Percentiles rank a stretch among this genome's conserved stretches.
phyloP scores from a whole-genome alignment of 2,797 vertebrate species.

The Parauchenoglanis ngamensis region DNA sequence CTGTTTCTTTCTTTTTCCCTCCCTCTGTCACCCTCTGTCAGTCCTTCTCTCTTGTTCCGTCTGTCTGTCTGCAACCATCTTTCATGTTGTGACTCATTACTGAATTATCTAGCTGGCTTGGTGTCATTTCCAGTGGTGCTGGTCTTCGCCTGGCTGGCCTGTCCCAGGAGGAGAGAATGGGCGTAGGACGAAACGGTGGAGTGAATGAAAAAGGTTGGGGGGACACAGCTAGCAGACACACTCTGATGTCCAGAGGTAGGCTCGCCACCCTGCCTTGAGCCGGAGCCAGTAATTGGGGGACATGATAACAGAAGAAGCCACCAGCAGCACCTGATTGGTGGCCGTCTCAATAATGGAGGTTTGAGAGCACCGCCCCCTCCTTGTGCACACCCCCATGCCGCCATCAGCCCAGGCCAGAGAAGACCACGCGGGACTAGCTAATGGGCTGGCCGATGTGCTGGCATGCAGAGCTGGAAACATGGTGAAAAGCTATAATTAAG shows the following conservation, averaged over 20 bases:
- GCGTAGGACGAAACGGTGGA: slow-evolving; percentile 59
- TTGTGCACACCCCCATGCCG: slow-evolving; percentile 50
- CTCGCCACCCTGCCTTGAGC: slow-evolving; percentile 49
- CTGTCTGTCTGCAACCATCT: slow-evolving; percentile 56
- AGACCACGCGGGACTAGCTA: slow-evolving; percentile 62
- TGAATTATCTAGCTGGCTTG: slow-evolving; percentile 67
- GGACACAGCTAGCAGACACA: slow-evolving; percentile 18
- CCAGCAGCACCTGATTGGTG: slow-evolving; percentile 44
- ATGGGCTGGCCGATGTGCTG: slow-evolving; percentile 70
- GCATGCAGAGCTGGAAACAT: slow-evolving; percentile 67
- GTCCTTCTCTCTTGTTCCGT: slow-evolving; percentile 60
- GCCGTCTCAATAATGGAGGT: slow-evolving; percentile 50
- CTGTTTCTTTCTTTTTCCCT: slow-evolving; percentile 46
- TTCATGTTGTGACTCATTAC: slow-evolving; percentile 79
- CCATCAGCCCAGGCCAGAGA: slow-evolving; percentile 51
- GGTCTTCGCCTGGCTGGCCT: slow-evolving; percentile 73
- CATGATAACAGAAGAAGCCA: slow-evolving; percentile 45
- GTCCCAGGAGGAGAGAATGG: slow-evolving; percentile 69
- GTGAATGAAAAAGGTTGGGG: slow-evolving; percentile 56
- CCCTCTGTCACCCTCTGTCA: slow-evolving; percentile 37
- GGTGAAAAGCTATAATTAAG: slow-evolving; percentile 73
- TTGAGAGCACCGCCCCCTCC: slow-evolving; percentile 48
- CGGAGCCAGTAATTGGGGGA: slow-evolving; percentile 54
- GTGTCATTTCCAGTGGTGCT: slow-evolving; percentile 63
- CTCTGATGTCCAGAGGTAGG: slow-evolving; percentile 58